Conservation (phyloP, 2,888 invertebrate genomes). For the Plagodis dolabraria region DNA sequence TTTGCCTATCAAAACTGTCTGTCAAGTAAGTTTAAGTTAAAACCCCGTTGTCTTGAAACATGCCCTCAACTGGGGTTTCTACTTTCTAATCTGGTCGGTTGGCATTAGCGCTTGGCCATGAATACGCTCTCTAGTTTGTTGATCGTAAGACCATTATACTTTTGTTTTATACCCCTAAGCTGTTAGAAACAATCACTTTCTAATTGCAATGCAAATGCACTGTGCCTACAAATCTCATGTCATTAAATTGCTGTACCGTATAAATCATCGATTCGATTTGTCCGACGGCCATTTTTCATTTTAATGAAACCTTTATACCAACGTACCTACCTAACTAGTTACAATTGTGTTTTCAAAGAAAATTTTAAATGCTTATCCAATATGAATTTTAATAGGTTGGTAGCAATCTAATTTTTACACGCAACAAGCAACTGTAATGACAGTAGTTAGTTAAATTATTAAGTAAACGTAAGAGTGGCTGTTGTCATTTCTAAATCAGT, state of each 20-base stretch:
- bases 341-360: no score
- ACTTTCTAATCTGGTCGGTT: constrained; percentile 75
- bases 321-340: no score
- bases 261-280: constrained; percentile 8
- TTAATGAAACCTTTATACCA: background rate
- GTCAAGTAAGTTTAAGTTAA: constrained; percentile 18
- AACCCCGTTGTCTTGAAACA: constrained; percentile 46
- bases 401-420: no score
- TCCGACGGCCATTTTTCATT: constrained; percentile 1
- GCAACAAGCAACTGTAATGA: background rate
- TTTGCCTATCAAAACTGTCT: constrained; percentile 1
- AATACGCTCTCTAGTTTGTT: constrained; percentile 67
- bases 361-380: no score
- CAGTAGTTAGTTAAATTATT: constrained; percentile 10
- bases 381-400: no score
- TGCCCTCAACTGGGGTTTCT: constrained; percentile 63
- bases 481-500: constrained; percentile 49
- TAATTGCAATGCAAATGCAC: constrained; percentile 58
- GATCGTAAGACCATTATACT: constrained; percentile 65
- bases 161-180: constrained; percentile 70
- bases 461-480: constrained; percentile 22
- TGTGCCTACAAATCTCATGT: constrained; percentile 16
- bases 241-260: constrained; percentile 9
- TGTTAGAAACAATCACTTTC: constrained; percentile 62
- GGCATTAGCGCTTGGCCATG: constrained; percentile 66